Conservation (phyloP, 2,113 vertebrate genomes). For the Genyomyrus donnyi region DNA sequence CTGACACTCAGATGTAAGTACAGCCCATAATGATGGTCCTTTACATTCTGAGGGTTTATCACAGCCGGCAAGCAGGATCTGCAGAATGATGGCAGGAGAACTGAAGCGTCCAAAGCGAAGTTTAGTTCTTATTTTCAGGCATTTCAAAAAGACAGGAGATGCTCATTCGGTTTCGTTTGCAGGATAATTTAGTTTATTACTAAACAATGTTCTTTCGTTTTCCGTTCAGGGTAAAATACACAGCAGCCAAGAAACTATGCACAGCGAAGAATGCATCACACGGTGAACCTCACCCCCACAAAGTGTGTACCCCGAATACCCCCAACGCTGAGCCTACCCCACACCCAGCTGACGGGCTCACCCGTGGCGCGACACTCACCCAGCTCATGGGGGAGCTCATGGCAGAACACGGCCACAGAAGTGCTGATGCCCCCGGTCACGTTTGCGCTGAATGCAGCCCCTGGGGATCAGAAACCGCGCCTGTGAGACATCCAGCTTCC, state of each 20-base stretch:
- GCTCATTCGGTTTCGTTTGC: neutral
- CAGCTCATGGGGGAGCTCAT: slow-evolving; percentile 94
- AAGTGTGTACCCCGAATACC: too few species aligned
- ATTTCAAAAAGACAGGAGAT: neutral
- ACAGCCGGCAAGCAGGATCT: neutral
- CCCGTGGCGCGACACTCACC: slow-evolving; percentile 58
- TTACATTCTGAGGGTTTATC: neutral
- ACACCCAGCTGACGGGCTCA: neutral
- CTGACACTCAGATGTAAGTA: neutral
- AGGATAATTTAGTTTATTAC: neutral
- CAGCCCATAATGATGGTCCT: neutral
- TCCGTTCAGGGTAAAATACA: neutral
- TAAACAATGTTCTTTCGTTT: neutral
- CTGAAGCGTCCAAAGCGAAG: neutral
- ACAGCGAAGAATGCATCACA: neutral
- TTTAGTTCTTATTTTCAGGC: neutral
- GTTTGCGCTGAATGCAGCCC: slow-evolving; percentile 91
- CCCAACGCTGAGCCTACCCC: neutral
- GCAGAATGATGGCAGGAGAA: neutral
- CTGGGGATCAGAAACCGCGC: slow-evolving; percentile 43
- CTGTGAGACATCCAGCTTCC: neutral
- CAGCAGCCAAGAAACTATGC: neutral
- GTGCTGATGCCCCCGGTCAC: slow-evolving; percentile 94
- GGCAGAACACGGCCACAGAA: slow-evolving; percentile 96
- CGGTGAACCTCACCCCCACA: neutral